Conservation (phyloP, 2,888 invertebrate species). For the Lamellibrachia columna region DNA sequence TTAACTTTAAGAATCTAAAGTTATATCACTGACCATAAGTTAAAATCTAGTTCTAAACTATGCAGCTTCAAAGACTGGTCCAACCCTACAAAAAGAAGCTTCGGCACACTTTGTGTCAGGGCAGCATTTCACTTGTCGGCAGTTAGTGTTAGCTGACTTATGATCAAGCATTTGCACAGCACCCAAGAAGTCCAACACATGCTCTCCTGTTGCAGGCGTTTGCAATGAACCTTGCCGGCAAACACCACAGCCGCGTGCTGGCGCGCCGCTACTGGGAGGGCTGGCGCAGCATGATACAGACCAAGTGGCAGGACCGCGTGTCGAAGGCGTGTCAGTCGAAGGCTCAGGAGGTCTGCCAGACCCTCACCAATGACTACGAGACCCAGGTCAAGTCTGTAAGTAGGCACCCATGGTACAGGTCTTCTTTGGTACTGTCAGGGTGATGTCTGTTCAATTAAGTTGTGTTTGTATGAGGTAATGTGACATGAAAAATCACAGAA, state of each 20-base stretch:
- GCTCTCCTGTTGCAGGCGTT: conserved; percentile 49
- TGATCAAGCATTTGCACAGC: no score
- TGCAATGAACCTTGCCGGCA: conserved; percentile 53
- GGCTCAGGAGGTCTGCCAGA: conserved; percentile 62
- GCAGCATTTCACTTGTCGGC: no score
- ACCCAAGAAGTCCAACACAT: neutral
- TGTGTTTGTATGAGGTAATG: neutral
- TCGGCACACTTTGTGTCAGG: no score
- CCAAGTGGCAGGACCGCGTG: conserved; percentile 56
- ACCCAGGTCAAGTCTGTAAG: conserved; percentile 55
- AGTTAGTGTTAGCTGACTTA: no score
- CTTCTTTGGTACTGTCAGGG: neutral
- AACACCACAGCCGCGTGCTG: conserved; percentile 53
- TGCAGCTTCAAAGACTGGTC: no score
- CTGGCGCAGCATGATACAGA: conserved; percentile 60
- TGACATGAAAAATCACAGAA: no score
- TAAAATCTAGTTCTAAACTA: no score
- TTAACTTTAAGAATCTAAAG: no score
- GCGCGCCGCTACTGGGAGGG: conserved; percentile 50
- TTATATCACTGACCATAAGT: no score
- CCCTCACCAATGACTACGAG: conserved; percentile 61
- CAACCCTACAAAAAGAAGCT: no score
- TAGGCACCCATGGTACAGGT: neutral
- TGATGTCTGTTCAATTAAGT: neutral
- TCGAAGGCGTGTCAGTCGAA: conserved; percentile 63